Evolutionary conservation across 2,797 vertebrate genomes (phyloP).

Genomic region (Neomorphus geoffroyi): DNA sequence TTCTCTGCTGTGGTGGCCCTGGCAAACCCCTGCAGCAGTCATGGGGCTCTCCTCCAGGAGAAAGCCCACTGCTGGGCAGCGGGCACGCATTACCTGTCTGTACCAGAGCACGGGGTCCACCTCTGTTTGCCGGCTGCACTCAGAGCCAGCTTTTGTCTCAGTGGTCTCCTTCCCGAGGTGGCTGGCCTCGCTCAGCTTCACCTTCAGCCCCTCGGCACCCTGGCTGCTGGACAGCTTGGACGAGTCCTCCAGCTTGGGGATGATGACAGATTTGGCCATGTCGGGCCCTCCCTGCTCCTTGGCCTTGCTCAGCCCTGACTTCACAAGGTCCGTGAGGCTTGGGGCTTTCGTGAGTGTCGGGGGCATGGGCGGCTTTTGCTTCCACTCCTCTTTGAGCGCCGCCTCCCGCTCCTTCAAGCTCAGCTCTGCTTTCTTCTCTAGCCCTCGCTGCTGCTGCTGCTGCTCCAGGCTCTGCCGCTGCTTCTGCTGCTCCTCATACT

Average conservation of each 20-base stretch:
- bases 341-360: slow-evolving; percentile 93
- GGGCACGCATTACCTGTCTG: slow-evolving; percentile 85
- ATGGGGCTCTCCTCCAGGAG: not conserved
- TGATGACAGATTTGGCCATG: slow-evolving; percentile 88
- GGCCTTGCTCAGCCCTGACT: slow-evolving; percentile 85
- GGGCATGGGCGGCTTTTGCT: slow-evolving; percentile 90
- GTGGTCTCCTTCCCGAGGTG: slow-evolving; percentile 88
- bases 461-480: slow-evolving; percentile 89
- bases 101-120: slow-evolving; percentile 94
- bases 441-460: slow-evolving; percentile 85
- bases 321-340: slow-evolving; percentile 91
- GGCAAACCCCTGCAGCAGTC: not conserved
- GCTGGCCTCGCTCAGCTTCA: slow-evolving; percentile 88
- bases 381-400: slow-evolving; percentile 93
- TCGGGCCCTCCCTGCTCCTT: slow-evolving; percentile 87
- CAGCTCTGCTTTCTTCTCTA: slow-evolving; percentile 90
- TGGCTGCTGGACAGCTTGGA: slow-evolving; percentile 83
- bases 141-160: slow-evolving; percentile 84
- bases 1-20: not conserved
- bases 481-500: slow-evolving; percentile 91
- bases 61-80: not conserved
- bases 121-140: slow-evolving; percentile 86
- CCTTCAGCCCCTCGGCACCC: slow-evolving; percentile 90
- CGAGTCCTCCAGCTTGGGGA: slow-evolving; percentile 90
- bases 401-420: slow-evolving; percentile 90